Base-by-base conservation (phyloP, 2,888 invertebrate genomes). In the Rhopalosiphum nymphaeae region DNA sequence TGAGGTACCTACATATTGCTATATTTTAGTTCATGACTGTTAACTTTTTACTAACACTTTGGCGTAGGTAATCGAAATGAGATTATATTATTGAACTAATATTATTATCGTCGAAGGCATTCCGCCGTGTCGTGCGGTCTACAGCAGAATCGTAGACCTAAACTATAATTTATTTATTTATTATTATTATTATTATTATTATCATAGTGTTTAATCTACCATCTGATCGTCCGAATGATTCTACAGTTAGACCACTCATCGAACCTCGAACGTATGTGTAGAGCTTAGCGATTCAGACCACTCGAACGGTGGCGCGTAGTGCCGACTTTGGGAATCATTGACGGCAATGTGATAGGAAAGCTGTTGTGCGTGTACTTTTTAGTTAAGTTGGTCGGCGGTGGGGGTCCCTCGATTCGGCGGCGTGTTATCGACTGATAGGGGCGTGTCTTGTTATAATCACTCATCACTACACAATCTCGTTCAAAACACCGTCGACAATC, bases 391-490 rank as follows among this genome's bases (percentile, higher is more conserved):
- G 36, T 36, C 7, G 78, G 78, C 7, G 36, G 67, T 13, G 67
- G 21, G 78, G 21, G 78, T 78, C 49, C 26, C 44, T 61, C n/a
- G 78, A 78, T 57, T 46, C 84, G n/a, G 88, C 84, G n/a, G 88
- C 87, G 44, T 78, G 93, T 94, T 94, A 94, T 94, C 90, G 94
- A 94, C 94, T 90, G 94, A 94, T 87, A 44, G 91, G 94, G 94
- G 94, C 94, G 94, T 94, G 94, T 94, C 91, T 44, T 61, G 57
- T 89, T 61, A 44, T 93, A 90, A 93, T 93, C 93, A 93, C 93
- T 92, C 87, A 61, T 87, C 86, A 87, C 92, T 67, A 78, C 36
- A 78, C 21, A 93, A 93, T 93, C 89, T 56, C 89, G 89, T 89
- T 89, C 89, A 67, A 89, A 93, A 93, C 89, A 87, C 88, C 21